Conservation (phyloP, 2,797 vertebrate genomes). For the Pantherophis alleghaniensis region DNA sequence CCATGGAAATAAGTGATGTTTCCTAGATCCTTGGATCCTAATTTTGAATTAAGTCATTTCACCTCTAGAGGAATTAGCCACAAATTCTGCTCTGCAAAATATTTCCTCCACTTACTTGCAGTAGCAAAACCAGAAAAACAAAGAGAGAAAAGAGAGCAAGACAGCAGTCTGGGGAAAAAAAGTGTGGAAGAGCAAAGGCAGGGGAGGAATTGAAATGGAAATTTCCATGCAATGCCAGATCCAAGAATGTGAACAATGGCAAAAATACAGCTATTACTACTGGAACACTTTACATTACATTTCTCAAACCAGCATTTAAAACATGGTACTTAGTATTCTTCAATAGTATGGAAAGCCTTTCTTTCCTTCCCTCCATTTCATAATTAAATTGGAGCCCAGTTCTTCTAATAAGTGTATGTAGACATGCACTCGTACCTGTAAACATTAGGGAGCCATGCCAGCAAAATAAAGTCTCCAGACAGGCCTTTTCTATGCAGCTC, state of each 20-base stretch:
- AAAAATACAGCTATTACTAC: not conserved
- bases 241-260: not conserved
- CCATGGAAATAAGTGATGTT: not conserved
- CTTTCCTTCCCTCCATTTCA: not conserved
- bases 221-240: not conserved
- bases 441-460: not conserved
- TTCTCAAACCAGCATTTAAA: not conserved
- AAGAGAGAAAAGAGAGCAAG: not conserved
- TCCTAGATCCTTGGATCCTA: not conserved
- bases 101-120: not conserved
- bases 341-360: not conserved
- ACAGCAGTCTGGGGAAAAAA: not conserved
- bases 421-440: not conserved
- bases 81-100: not conserved
- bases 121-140: not conserved
- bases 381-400: not conserved
- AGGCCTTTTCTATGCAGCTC: slow-evolving; percentile 49
- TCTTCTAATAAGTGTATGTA: not conserved
- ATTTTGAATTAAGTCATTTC: not conserved
- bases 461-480: slow-evolving; percentile 15
- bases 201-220: not conserved
- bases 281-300: not conserved
- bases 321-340: not conserved
- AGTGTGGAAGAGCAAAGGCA: not conserved
- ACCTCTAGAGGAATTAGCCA: not conserved